phyloP scores from a whole-genome alignment of 2,113 vertebrate species.

The Phocoena phocoena region DNA sequence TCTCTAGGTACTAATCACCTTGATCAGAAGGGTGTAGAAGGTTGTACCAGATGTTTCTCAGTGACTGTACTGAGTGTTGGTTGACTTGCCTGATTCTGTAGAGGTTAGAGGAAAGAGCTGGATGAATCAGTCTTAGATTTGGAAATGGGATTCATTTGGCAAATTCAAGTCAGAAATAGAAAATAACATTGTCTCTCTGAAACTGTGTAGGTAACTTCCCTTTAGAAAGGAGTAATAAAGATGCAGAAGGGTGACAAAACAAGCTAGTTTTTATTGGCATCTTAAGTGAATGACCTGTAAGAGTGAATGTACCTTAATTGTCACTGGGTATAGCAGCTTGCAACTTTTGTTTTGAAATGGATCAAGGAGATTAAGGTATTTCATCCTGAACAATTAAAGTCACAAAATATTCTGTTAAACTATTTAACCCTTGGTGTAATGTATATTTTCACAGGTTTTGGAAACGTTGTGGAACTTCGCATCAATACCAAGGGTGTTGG shows the following conservation, averaged over 20 bases:
- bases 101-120: neutral
- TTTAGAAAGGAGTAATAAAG: neutral
- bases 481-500: constrained; percentile 99
- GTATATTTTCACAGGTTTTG: constrained; percentile 88
- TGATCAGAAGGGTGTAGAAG: constrained; percentile 11
- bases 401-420: constrained; percentile 44
- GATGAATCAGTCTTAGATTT: neutral
- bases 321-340: neutral
- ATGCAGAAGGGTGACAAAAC: neutral
- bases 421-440: constrained; percentile 63
- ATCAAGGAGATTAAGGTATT: constrained; percentile 3
- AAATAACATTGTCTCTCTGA: constrained; percentile 8
- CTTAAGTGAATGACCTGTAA: neutral
- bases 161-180: neutral
- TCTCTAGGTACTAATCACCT: neutral
- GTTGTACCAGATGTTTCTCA: neutral
- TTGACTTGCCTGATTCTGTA: neutral
- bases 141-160: neutral
- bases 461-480: constrained; percentile 96
- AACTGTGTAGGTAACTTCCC: neutral
- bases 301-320: neutral
- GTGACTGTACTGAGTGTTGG: neutral
- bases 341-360: neutral
- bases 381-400: constrained; percentile 21
- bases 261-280: neutral